A percentile compares a stretch with the other conserved stretches of the same genome.
Conservation (phyloP, 2,888 invertebrate species). For the Lycocerus yunnanus region DNA sequence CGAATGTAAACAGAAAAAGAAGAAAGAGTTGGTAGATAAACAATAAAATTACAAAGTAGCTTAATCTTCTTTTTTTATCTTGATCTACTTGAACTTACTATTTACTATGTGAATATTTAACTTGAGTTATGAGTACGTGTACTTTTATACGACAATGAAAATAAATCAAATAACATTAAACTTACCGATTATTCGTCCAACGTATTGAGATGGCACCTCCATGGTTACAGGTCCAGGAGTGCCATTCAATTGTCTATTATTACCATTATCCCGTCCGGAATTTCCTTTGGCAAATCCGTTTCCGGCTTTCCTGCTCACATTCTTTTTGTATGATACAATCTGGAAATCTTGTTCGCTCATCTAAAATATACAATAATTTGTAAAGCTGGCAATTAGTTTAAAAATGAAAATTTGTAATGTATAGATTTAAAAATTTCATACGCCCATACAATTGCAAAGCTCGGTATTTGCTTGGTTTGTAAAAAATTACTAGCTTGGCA, state of each 20-base stretch:
- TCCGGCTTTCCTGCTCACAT: not conserved
- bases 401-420: not conserved
- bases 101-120: too few species aligned
- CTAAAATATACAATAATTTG: not conserved
- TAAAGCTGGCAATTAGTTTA: not conserved
- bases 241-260: not conserved
- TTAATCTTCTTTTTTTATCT: too few species aligned
- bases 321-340: not conserved
- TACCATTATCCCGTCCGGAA: not conserved
- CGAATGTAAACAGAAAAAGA: too few species aligned
- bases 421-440: not conserved
- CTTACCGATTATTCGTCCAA: not conserved
- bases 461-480: too few species aligned
- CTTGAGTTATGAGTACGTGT: not conserved
- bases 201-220: not conserved
- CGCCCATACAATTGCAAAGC: not conserved
- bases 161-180: not conserved
- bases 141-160: not conserved
- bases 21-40: too few species aligned
- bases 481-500: not conserved
- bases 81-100: not conserved
- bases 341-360: not conserved
- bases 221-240: not conserved
- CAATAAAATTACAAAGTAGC: too few species aligned
- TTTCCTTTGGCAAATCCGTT: not conserved